phyloP scores from a whole-genome alignment of 2,888 invertebrate genomes.

The Chironomus riparius region DNA sequence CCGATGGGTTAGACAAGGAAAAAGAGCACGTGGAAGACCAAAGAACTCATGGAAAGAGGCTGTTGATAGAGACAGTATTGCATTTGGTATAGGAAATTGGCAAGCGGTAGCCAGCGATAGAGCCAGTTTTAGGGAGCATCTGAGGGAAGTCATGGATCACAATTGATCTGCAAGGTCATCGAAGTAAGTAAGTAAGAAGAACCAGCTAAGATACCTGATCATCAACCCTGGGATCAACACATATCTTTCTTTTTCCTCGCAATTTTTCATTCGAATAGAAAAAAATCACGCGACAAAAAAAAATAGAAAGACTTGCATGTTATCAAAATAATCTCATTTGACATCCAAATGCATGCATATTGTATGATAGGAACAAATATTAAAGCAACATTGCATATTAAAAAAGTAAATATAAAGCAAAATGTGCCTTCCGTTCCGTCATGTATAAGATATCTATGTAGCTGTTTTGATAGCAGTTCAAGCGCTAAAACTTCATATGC shows the following conservation, averaged over 20 bases:
- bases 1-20: no score
- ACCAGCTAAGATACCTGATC: no score
- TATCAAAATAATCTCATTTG: conserved; percentile 6
- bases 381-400: not conserved
- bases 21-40: no score
- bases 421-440: not conserved
- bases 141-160: no score
- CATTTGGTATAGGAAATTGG: no score
- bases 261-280: not conserved
- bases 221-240: not conserved
- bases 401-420: not conserved
- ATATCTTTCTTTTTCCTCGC: not conserved
- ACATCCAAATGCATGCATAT: not conserved
- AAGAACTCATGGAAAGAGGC: no score
- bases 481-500: not conserved
- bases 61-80: no score
- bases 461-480: no score
- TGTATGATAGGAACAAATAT: not conserved
- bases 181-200: no score
- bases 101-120: no score
- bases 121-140: no score
- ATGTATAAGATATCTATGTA: not conserved
- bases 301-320: not conserved
- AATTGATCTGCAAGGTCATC: no score
- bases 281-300: not conserved